phyloP scores from a whole-genome alignment of 2,888 invertebrate genomes.

The Acronicta aceris region DNA sequence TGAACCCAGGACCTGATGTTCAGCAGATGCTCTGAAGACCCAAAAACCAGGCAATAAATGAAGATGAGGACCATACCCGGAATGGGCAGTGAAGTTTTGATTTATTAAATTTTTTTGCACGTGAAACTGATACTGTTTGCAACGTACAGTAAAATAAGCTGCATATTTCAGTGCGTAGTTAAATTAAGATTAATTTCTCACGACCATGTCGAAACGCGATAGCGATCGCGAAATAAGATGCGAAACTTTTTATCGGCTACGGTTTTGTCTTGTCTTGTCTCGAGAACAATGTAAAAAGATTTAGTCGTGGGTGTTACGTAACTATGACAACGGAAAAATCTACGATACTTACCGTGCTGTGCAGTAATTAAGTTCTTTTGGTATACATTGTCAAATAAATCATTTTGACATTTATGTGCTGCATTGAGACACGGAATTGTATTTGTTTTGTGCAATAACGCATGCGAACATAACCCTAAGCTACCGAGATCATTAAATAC shows the following conservation, averaged over 20 bases:
- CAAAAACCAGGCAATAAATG: too few species aligned
- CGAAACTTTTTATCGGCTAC: slow-evolving; percentile 73
- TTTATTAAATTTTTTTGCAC: neutral
- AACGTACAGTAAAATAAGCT: slow-evolving; percentile 23
- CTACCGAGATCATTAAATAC: too few species aligned
- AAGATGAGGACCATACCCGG: too few species aligned
- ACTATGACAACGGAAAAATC: slow-evolving; percentile 45
- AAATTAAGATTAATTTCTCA: slow-evolving; percentile 69
- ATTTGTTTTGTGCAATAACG: neutral
- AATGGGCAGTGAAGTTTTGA: neutral
- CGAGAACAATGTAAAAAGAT: slow-evolving; percentile 65
- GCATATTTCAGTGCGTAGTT: slow-evolving; percentile 46
- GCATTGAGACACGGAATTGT: neutral
- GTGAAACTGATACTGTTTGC: slow-evolving; percentile 4
- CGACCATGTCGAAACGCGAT: slow-evolving; percentile 76
- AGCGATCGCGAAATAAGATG: slow-evolving; percentile 75
- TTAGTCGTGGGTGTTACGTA: slow-evolving; percentile 52
- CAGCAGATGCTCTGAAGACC: too few species aligned
- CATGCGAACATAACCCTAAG: neutral
- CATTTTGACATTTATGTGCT: slow-evolving; percentile 12
- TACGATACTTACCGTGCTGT: slow-evolving; percentile 32
- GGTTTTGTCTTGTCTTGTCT: slow-evolving; percentile 61
- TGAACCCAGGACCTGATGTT: too few species aligned
- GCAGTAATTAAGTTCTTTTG: slow-evolving; percentile 29
- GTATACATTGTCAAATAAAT: slow-evolving; percentile 27